A percentile compares a stretch with the other conserved stretches of the same genome.
These are phyloP conservation scores for Centropus unirufus DNA, from an alignment of 2,113 vertebrate genomes.

Conservation along the genomic window DNA sequence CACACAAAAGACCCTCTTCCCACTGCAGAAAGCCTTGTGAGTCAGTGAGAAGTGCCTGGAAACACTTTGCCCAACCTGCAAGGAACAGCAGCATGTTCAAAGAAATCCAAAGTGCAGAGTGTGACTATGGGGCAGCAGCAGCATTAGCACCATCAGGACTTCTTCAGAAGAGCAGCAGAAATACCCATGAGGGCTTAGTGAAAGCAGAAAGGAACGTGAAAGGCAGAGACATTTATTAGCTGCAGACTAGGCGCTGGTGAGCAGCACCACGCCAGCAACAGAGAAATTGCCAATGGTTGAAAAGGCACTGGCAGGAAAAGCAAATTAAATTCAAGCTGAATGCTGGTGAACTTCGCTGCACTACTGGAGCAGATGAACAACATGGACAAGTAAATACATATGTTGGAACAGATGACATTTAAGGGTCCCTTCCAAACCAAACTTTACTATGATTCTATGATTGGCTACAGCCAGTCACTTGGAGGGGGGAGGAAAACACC, in stretches of 20 bases:
- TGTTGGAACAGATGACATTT: too few species aligned
- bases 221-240: background rate
- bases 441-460: background rate
- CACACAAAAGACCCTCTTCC: background rate
- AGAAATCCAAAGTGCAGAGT: background rate
- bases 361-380: background rate
- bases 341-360: background rate
- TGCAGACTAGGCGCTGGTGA: background rate
- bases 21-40: accelerated
- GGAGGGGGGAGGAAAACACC: background rate
- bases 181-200: background rate
- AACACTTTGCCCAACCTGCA: accelerated
- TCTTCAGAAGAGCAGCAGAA: background rate
- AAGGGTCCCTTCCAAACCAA: too few species aligned
- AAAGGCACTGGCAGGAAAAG: background rate
- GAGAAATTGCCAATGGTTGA: background rate
- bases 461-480: background rate
- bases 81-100: accelerated
- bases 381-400: background rate
- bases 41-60: accelerated
- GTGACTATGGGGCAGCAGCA: accelerated
- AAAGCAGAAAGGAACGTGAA: background rate
- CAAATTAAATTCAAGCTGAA: background rate
- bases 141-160: background rate
- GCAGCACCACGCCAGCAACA: background rate